phyloP scores from a whole-genome alignment of 2,797 vertebrate species.

The Amblyopsis hoosieri region DNA sequence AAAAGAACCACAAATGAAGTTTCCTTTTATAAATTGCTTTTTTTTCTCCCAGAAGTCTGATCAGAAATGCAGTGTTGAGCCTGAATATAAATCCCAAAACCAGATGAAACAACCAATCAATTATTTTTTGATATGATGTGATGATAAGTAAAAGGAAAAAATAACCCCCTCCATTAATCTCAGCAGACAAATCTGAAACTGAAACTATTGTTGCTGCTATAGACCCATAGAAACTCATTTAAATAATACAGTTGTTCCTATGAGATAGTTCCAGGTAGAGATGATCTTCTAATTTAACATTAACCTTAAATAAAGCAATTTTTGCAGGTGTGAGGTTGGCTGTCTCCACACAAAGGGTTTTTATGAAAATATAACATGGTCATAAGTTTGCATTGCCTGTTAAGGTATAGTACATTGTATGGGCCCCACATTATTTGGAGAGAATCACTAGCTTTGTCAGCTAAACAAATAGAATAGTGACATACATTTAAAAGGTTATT shows the following conservation, averaged over 20 bases:
- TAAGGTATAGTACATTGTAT: neutral
- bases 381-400: neutral
- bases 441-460: neutral
- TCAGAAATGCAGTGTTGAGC: neutral
- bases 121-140: neutral
- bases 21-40: constrained; percentile 3
- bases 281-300: too few relatives aligned
- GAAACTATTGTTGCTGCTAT: too few relatives aligned
- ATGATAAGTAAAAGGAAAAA: neutral
- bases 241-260: too few relatives aligned
- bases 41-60: neutral
- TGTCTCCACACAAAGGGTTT: neutral
- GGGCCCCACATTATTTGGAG: neutral
- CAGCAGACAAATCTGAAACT: too few relatives aligned
- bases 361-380: neutral
- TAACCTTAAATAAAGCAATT: too few relatives aligned
- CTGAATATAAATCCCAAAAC: neutral
- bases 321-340: too few relatives aligned
- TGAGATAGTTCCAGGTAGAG: too few relatives aligned
- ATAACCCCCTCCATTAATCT: too few relatives aligned
- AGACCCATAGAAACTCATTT: too few relatives aligned
- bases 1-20: neutral
- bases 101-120: constrained; percentile 4
- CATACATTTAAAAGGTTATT: constrained; percentile 2
- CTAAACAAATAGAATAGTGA: neutral